phyloP scores from a whole-genome alignment of 2,888 invertebrate genomes.

The Gryllus longicercus region DNA sequence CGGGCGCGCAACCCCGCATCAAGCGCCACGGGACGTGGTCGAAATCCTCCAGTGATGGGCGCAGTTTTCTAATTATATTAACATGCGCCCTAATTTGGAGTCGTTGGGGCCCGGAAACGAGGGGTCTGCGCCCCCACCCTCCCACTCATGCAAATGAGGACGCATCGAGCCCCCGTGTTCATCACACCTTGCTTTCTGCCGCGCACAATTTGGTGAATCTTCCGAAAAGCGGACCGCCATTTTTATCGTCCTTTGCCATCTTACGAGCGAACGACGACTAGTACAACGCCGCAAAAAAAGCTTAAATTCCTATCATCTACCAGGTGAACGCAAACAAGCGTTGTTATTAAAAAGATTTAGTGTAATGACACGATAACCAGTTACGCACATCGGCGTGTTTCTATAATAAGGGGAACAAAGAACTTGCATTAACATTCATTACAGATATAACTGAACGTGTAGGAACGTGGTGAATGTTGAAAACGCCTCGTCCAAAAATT shows the following conservation, averaged over 20 bases:
- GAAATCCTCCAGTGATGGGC: not conserved
- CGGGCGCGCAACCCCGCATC: not conserved
- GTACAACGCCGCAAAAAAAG: not conserved
- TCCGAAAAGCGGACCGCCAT: not conserved
- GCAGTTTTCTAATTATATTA: constrained; percentile 10
- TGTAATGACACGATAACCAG: not conserved
- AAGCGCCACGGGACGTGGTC: not conserved
- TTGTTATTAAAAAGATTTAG: not conserved
- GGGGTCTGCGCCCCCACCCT: not conserved
- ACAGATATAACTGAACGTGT: not conserved
- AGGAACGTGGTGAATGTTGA: not conserved
- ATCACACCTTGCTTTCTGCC: constrained; percentile 1
- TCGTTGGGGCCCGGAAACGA: not conserved
- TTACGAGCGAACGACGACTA: too few species aligned
- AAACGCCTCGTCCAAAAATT: not conserved
- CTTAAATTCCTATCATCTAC: not conserved
- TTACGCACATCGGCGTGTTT: not conserved
- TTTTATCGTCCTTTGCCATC: too few species aligned
- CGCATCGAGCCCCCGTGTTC: not conserved
- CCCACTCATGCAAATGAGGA: not conserved
- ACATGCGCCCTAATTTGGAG: constrained; percentile 17
- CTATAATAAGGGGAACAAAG: not conserved
- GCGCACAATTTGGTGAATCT: not conserved
- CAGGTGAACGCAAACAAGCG: not conserved
- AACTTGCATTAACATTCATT: constrained; percentile 1